Evolutionary conservation across 2,888 invertebrate species (phyloP).

Genomic region (Dicyrtomina minuta): DNA sequence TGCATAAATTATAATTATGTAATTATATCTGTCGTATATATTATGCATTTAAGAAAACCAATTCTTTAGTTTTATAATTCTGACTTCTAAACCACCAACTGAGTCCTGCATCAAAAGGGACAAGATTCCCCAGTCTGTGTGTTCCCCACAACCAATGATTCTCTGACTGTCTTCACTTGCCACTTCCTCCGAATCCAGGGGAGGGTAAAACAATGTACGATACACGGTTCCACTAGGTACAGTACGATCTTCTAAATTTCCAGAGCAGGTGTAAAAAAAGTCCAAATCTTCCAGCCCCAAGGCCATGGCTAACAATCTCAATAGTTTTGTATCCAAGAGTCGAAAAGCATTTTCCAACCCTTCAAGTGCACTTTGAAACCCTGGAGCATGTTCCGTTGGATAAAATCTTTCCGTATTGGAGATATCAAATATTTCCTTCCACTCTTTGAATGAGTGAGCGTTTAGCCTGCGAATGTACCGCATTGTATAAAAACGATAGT

Average conservation of each 20-base stretch:
- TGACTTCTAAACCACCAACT: constrained; percentile 8
- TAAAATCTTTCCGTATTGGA: not conserved
- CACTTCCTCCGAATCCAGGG: not conserved
- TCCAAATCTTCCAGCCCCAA: not conserved
- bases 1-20: too few relatives aligned
- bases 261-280: not conserved
- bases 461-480: not conserved
- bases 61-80: not conserved
- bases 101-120: constrained; percentile 7
- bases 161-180: not conserved
- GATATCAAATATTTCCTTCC: not conserved
- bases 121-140: constrained; percentile 1
- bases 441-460: not conserved
- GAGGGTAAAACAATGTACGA: constrained; percentile 5
- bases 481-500: not conserved
- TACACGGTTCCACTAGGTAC: not conserved
- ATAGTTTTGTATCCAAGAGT: not conserved
- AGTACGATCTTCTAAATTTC: not conserved
- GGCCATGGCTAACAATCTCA: constrained; percentile 2
- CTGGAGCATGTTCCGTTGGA: not conserved
- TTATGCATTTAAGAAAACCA: too few relatives aligned
- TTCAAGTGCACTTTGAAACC: not conserved
- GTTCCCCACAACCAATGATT: not conserved
- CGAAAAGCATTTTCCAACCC: not conserved
- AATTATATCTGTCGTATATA: too few relatives aligned